Evolutionary conservation across 2,888 invertebrate species (phyloP).

Genomic region (Choreutis nemorana): DNA sequence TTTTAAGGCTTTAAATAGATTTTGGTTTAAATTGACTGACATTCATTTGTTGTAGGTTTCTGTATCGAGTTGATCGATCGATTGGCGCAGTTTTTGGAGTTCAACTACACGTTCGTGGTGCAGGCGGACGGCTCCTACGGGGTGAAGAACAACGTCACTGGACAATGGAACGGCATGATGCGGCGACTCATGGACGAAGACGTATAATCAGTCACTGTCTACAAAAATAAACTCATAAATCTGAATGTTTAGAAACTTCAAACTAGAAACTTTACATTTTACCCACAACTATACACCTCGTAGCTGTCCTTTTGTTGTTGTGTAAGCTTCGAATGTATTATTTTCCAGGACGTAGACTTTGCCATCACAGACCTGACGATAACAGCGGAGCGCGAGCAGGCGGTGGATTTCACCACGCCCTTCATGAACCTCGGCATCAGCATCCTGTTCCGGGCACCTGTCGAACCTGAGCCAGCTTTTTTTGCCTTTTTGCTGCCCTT

Average conservation of each 20-base stretch:
- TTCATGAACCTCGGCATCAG: constrained; percentile 95
- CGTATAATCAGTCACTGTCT: constrained; percentile 19
- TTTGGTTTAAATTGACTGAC: background rate
- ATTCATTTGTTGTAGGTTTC: constrained; percentile 72
- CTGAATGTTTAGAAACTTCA: background rate
- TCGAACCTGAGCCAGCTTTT: constrained; percentile 81
- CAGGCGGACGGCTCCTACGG: constrained; percentile 79
- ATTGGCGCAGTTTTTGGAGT: constrained; percentile 75
- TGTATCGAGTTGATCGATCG: constrained; percentile 86
- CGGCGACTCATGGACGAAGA: constrained; percentile 71
- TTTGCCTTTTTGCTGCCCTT: constrained; percentile 94
- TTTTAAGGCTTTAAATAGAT: too few species aligned
- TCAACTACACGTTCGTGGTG: constrained; percentile 82
- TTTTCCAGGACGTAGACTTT: constrained; percentile 78
- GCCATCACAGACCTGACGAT: constrained; percentile 92
- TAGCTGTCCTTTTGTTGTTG: background rate
- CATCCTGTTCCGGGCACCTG: constrained; percentile 87
- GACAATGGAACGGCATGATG: constrained; percentile 78
- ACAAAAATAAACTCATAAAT: background rate
- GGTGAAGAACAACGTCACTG: constrained; percentile 58
- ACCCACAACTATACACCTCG: background rate
- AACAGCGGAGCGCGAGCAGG: constrained; percentile 86
- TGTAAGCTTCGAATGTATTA: too few species aligned
- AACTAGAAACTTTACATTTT: background rate
- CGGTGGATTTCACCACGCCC: constrained; percentile 94